Base-by-base conservation (phyloP, 2,888 invertebrate species). In the Liodrosophila aerea region DNA sequence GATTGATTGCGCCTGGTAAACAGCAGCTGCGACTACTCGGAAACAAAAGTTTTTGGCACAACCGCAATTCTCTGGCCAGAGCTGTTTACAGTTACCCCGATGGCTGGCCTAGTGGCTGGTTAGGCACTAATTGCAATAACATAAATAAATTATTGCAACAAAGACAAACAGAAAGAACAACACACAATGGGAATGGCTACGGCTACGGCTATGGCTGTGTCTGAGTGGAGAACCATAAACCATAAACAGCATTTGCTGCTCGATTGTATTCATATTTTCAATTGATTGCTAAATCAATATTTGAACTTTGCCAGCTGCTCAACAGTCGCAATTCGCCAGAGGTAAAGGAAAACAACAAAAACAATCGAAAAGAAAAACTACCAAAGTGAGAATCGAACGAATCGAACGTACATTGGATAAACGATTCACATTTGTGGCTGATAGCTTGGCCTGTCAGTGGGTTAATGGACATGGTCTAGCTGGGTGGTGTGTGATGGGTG, bases 271-370 rank as follows among this genome's bases (percentile, higher is more conserved):
- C 62, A 71, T 67, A 64, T 63, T 69, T 60, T 59, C 66, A 75
- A 66, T 61, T 80, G 65, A 75, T 73, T 76, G 66, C 61, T 68
- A 75, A 77, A 82, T 83, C 76, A 81, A 84, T 84, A 83, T 80
- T 73, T 73, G 63, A 67, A 56, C 75, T 71, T 62, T 71, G 64
- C 45, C 69, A 66, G 68, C 64, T 64, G 62, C 54, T 57, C 56
- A 30, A 11, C 30, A 50, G 43, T 47, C 52, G 30, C 49, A 27
- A 37, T 16, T 45, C 41, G 60, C 65, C 36, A 36, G 7, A 46
- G 50, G 56, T 33, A 37, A 49, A 7, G 37, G 30, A 40, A 33
- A 37, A 11, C 16, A 12, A 40, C 5, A 18, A 22, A 16, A 34
- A 40, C 47, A 18, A 37, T 5, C 12, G 11, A 9, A 39, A 39